A percentile compares a stretch with the other conserved stretches of the same genome.
These are phyloP conservation scores for Amphiprion percula DNA, from an alignment of 2,113 vertebrate species.

Conservation along the genomic window DNA sequence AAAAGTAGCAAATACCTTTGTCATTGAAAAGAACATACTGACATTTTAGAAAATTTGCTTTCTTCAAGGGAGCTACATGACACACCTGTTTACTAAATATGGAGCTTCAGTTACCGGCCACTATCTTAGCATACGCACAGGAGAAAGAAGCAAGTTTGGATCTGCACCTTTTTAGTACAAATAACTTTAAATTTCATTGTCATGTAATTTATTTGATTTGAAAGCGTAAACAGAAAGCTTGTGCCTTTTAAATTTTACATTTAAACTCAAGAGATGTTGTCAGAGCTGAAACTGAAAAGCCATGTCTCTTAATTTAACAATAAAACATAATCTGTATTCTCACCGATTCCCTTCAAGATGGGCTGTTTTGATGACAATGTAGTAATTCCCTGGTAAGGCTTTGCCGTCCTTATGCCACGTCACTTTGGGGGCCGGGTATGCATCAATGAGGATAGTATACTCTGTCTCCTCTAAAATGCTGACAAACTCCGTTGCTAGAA, in stretches of 20 bases:
- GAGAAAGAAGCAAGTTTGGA: no score
- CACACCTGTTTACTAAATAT: no score
- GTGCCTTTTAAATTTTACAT: background rate
- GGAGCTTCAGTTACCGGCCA: background rate
- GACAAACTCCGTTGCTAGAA: conserved; percentile 86
- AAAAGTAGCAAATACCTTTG: background rate
- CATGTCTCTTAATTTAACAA: background rate
- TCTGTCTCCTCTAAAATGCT: conserved; percentile 90
- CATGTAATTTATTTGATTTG: no score
- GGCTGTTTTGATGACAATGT: conserved; percentile 84
- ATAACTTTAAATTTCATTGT: background rate
- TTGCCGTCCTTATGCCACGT: conserved; percentile 90
- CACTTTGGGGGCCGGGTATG: conserved; percentile 90
- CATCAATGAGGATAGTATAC: conserved; percentile 90
- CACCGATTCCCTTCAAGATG: conserved; percentile 89
- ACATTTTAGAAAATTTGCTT: background rate
- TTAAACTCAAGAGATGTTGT: background rate
- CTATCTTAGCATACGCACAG: background rate
- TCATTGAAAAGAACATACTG: background rate
- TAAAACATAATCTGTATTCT: conserved; percentile 8
- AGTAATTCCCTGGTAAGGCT: conserved; percentile 87
- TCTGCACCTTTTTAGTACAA: background rate
- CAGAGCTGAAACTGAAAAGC: background rate
- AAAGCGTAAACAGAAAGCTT: background rate
- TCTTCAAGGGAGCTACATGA: background rate